Conservation (phyloP, 2,888 invertebrate species). For the Sycophila texana region DNA sequence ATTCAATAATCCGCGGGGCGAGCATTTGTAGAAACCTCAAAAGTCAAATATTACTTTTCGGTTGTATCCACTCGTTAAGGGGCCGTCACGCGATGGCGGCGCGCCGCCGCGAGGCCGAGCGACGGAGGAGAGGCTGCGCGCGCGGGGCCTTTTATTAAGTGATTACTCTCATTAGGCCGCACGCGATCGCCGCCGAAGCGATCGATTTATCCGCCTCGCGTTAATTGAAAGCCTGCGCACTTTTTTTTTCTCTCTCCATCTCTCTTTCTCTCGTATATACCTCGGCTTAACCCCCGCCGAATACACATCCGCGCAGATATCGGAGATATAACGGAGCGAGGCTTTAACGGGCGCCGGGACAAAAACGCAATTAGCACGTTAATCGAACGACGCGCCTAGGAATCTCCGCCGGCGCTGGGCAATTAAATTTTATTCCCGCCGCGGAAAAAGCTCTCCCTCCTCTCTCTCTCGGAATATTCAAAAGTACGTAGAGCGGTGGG, state of each 20-base stretch:
- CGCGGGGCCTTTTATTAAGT: constrained; percentile 72
- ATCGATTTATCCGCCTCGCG: constrained; percentile 45
- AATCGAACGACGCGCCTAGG: constrained; percentile 41
- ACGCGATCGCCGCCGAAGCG: constrained; percentile 66
- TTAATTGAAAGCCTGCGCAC: constrained; percentile 45
- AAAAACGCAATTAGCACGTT: constrained; percentile 50
- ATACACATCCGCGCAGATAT: not conserved
- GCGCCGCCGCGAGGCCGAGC: not conserved
- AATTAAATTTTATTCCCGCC: constrained; percentile 41
- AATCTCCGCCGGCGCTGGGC: not conserved
- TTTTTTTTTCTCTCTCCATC: not conserved
- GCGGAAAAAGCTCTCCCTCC: not conserved
- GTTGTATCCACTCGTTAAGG: constrained; percentile 58
- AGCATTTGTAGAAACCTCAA: constrained; percentile 61
- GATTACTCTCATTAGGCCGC: constrained; percentile 75
- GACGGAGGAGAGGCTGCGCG: constrained; percentile 46
- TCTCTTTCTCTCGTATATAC: not conserved
- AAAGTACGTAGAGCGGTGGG: not conserved
- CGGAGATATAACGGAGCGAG: constrained; percentile 3
- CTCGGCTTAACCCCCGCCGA: not conserved
- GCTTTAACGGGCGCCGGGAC: not conserved
- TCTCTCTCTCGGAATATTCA: constrained; percentile 41
- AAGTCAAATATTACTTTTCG: constrained; percentile 73
- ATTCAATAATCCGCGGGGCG: constrained; percentile 34
- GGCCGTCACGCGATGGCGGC: constrained; percentile 67